A percentile compares a stretch with the other conserved stretches of the same genome.
Conservation (phyloP, 2,797 vertebrate genomes). For the Pachyuromys duprasi region DNA sequence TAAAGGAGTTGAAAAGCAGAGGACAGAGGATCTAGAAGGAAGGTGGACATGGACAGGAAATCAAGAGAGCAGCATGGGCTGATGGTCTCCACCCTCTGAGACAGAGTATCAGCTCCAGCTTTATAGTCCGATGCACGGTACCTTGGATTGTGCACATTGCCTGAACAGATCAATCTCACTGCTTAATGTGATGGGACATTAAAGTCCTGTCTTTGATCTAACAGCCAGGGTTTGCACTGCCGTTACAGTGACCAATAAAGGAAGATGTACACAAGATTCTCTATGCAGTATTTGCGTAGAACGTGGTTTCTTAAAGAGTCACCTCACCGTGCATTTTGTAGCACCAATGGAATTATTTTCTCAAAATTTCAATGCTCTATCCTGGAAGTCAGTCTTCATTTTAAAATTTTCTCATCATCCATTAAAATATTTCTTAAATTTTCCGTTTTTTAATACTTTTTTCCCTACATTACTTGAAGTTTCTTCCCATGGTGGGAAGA, state of each 20-base stretch:
- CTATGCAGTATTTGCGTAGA: background rate
- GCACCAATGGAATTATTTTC: background rate
- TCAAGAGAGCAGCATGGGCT: background rate
- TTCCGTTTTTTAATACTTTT: background rate
- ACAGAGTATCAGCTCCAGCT: background rate
- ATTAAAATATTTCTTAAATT: background rate
- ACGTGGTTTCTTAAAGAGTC: background rate
- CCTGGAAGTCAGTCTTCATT: background rate
- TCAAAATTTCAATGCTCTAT: background rate
- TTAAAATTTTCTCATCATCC: background rate
- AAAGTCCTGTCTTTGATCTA: background rate
- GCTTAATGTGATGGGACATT: constrained; percentile 22
- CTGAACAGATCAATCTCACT: background rate
- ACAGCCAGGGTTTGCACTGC: background rate
- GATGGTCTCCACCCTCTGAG: background rate
- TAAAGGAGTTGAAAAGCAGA: constrained; percentile 20
- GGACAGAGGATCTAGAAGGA: background rate
- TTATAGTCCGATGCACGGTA: background rate
- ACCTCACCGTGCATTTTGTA: background rate
- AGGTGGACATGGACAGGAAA: background rate
- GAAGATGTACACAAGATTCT: background rate
- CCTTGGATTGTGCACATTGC: background rate
- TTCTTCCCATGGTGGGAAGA: background rate
- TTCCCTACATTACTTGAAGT: background rate
- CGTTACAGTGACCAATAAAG: background rate